Conservation (phyloP, 2,888 invertebrate genomes). For the Napeogenes inachia region DNA sequence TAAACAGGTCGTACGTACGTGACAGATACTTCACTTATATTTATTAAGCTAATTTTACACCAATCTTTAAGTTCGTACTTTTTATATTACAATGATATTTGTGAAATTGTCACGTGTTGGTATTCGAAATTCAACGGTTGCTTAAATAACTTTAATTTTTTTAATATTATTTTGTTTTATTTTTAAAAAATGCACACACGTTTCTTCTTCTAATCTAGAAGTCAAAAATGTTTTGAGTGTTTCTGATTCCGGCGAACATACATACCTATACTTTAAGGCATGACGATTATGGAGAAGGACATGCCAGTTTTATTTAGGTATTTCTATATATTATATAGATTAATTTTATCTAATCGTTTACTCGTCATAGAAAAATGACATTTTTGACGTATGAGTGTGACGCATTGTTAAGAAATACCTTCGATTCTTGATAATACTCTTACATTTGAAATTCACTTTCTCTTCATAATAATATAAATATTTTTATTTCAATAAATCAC, state of each 20-base stretch:
- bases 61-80: neutral
- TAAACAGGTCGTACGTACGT: conserved; percentile 2
- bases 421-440: neutral
- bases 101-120: no score
- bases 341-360: conserved; percentile 16
- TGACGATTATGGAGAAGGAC: neutral
- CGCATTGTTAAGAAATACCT: neutral
- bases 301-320: neutral
- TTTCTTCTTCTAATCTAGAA: no score
- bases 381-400: conserved; percentile 12
- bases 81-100: neutral
- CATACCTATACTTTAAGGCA: neutral
- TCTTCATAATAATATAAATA: neutral
- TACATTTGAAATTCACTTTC: neutral
- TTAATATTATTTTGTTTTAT: no score
- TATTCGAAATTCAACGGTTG: no score
- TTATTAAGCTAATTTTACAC: neutral
- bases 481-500: no score
- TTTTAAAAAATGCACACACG: no score
- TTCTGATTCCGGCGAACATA: no score
- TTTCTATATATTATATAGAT: neutral
- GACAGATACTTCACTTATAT: neutral
- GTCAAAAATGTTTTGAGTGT: no score
- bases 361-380: conserved; percentile 9
- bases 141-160: no score